A percentile compares a stretch with the other conserved stretches of the same genome.
Conservation (phyloP, 2,888 invertebrate genomes). For the Melikaiella ostensackeni region DNA sequence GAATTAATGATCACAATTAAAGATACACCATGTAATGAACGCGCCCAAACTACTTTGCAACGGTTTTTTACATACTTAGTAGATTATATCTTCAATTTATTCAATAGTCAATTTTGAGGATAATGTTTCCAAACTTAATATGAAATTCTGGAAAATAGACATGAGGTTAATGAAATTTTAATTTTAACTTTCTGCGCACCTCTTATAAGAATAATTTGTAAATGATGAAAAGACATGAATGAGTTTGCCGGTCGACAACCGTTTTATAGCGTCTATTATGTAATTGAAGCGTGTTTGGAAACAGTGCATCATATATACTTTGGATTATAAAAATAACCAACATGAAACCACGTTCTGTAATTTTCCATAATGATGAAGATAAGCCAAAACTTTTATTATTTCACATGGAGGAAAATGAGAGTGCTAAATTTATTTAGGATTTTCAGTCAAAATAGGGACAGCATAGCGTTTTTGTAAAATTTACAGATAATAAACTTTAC, state of each 20-base stretch:
- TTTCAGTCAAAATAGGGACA: no score
- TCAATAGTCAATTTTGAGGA: not conserved
- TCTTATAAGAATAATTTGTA: not conserved
- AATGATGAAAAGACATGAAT: slow-evolving; percentile 3
- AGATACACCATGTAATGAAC: no score
- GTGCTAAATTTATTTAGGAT: no score
- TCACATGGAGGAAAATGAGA: no score
- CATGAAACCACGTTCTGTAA: not conserved
- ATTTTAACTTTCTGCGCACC: not conserved
- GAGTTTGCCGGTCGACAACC: not conserved
- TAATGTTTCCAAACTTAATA: not conserved
- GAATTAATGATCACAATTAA: no score
- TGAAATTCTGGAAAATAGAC: not conserved
- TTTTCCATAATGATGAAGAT: not conserved
- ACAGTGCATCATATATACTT: not conserved
- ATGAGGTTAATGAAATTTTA: not conserved
- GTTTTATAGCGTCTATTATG: slow-evolving; percentile 3
- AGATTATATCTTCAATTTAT: not conserved
- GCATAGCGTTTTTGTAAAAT: no score
- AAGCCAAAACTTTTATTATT: no score
- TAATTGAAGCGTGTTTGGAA: slow-evolving; percentile 12
- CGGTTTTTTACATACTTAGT: no score
- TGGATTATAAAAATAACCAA: no score
- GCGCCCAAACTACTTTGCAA: no score
- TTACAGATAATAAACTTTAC: no score